phyloP scores from a whole-genome alignment of 2,797 vertebrate genomes.

The Netta rufina region DNA sequence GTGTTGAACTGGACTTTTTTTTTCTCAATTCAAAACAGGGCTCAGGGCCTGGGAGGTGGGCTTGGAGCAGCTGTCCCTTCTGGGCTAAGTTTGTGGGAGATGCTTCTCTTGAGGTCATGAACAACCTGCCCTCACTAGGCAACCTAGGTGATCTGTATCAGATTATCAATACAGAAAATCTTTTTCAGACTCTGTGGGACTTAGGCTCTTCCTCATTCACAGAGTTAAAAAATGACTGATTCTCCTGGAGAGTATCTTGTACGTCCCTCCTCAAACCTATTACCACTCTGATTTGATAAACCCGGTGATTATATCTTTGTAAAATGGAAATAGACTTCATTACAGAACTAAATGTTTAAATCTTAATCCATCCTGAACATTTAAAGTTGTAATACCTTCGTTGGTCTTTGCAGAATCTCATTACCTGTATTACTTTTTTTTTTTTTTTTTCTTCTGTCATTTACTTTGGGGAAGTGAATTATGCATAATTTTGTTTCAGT shows the following conservation, averaged over 20 bases:
- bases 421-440: not conserved
- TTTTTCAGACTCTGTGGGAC: not conserved
- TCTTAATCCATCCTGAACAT: not conserved
- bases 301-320: not conserved
- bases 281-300: not conserved
- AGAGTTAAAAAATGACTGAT: not conserved
- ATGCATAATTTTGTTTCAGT: not conserved
- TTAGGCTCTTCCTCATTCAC: not conserved
- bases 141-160: not conserved
- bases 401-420: not conserved
- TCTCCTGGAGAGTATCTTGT: not conserved
- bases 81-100: not conserved
- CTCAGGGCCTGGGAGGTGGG: not conserved
- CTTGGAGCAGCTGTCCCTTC: not conserved
- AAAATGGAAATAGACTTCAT: not conserved
- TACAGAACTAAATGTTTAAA: not conserved
- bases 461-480: not conserved
- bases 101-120: not conserved
- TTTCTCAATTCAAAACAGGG: not conserved
- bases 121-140: not conserved
- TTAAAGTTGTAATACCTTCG: not conserved
- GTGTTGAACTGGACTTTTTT: not conserved
- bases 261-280: too few relatives aligned
- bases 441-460: not conserved
- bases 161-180: not conserved